Evolutionary conservation across 2,113 vertebrate species (phyloP).

Genomic region (Rhinolophus ferrumequinum): DNA sequence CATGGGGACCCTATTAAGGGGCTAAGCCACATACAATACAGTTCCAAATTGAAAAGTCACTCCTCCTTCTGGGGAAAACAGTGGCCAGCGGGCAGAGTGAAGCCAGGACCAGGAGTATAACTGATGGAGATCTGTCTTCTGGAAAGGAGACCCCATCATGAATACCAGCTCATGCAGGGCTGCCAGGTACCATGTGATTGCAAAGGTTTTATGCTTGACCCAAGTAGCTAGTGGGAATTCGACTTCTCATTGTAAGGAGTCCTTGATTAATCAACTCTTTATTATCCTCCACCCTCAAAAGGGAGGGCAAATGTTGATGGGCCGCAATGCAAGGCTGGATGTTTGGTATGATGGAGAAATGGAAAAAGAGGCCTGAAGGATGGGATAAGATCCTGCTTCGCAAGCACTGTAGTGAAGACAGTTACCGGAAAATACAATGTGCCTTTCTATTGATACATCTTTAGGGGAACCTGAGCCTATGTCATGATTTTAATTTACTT

Average conservation of each 20-base stretch:
- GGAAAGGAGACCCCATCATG: not conserved
- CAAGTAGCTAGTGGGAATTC: not conserved
- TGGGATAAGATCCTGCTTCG: not conserved
- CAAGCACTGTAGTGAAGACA: not conserved
- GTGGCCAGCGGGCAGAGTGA: not conserved
- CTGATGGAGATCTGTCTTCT: not conserved
- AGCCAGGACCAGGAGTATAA: not conserved
- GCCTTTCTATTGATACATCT: not conserved
- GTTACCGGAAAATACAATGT: not conserved
- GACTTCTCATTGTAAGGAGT: not conserved
- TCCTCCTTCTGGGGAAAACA: not conserved
- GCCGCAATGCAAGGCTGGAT: not conserved
- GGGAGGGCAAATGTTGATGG: not conserved
- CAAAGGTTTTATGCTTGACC: not conserved
- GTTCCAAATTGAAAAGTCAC: not conserved
- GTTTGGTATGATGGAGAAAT: not conserved
- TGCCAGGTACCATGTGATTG: not conserved
- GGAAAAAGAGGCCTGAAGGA: not conserved
- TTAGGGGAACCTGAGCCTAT: not conserved
- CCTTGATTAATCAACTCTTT: not conserved
- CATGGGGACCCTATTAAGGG: not conserved
- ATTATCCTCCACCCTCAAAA: not conserved
- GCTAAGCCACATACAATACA: not conserved
- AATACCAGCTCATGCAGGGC: not conserved
- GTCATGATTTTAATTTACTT: not conserved